Conservation (phyloP, 92 coral and sea anemone genomes). For the Heteractis magnifica region DNA sequence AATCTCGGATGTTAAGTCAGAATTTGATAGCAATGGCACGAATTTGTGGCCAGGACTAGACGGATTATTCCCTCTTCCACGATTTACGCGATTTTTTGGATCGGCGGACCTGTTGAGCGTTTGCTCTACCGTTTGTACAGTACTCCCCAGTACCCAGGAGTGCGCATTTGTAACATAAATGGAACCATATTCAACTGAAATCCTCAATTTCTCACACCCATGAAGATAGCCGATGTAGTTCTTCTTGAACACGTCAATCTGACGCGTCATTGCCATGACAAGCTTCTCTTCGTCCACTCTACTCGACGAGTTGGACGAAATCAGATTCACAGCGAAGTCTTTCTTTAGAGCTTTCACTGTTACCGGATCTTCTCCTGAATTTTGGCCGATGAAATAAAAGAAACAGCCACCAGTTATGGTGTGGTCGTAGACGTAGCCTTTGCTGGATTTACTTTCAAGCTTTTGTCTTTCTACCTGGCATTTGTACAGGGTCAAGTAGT, state of each 20-base stretch:
- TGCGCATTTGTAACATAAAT: conserved; percentile 58
- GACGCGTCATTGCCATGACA: conserved; percentile 28
- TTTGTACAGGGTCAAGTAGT: conserved; percentile 59
- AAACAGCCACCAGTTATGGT: conserved; percentile 56
- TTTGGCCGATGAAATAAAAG: conserved; percentile 60
- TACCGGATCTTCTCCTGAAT: conserved; percentile 29
- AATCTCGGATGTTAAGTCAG: not conserved
- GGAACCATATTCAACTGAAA: conserved; percentile 65
- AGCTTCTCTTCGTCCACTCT: conserved; percentile 52
- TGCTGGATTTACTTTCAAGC: conserved; percentile 51
- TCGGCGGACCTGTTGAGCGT: conserved; percentile 39
- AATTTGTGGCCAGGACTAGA: conserved; percentile 24
- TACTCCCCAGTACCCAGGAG: conserved; percentile 26
- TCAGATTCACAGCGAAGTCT: conserved; percentile 62
- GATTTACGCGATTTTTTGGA: conserved; percentile 30
- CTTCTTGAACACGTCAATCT: conserved; percentile 38
- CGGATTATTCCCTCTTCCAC: not conserved
- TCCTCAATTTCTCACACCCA: conserved; percentile 43
- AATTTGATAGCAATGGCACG: conserved; percentile 12
- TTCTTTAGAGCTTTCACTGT: conserved; percentile 37
- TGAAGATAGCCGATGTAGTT: conserved; percentile 55
- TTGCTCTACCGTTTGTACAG: conserved; percentile 34
- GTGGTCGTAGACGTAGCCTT: conserved; percentile 60
- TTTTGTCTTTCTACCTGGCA: conserved; percentile 65
- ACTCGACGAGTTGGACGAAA: not conserved